Evolutionary conservation across 53 echinoderm and acorn worm genomes (phyloP), one percentile per base, ranked within the genome.

Genomic region (Arbacia lixula): DNA sequence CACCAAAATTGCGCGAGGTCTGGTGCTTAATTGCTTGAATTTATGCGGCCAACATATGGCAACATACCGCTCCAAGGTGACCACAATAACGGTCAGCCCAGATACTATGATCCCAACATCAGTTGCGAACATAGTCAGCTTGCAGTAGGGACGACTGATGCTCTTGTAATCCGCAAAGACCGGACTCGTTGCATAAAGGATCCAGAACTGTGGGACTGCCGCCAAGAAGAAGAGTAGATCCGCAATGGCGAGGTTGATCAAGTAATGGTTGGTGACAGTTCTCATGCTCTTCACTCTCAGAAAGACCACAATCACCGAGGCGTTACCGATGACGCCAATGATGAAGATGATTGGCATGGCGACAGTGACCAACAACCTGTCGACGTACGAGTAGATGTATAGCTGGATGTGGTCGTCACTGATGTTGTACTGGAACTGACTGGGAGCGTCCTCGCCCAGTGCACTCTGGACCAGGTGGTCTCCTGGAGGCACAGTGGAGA

Each of bases 1-100:
- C 19, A 93, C 64, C 27, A 89, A 85, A n/a, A 96, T 87, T 6
- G 96, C 93, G 30, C 93, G 85, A 4, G 93, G 91, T 60, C 75
- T 90, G 27, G 96, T 93, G 86, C 96, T 96, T 33, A 96, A 80
- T 43, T 89, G 89, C 61, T 91, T 93, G 84, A 96, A 96, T 56
- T 91, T 96, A 53, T 91, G 89, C 20, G 96, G 96, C 96, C 93
- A 93, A 40, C 96, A 96, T 17, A 93, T 96, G 30, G 93, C 93
- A 0, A 96, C 82, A 50, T 96, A 96, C 2, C 96, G 87, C 71
- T 96, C 96, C n/a, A 96, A 85, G 1, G 96, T 96, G 4, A 96
- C 93, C 67, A 96, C 53, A 56, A 96, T 93, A 34, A 96, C 93
- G 5, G 93, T 96, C 64, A 89, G 87, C 21, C 93, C 89, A 12